Conservation (phyloP, 2,113 vertebrate genomes). For the Anhinga anhinga region DNA sequence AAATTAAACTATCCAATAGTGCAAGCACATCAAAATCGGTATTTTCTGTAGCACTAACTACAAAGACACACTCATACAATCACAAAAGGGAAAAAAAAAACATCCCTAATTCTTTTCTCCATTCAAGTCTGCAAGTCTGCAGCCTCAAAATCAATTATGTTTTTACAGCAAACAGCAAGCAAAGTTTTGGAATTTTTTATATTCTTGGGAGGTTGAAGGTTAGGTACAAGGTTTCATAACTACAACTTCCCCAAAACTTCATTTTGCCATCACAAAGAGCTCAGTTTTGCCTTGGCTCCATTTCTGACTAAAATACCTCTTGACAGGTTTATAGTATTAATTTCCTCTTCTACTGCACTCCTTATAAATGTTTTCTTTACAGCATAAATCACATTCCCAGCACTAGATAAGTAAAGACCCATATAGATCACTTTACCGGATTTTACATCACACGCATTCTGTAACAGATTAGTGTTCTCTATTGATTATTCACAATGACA, state of each 20-base stretch:
- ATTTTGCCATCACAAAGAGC: neutral
- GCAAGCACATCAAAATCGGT: neutral
- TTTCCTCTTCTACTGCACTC: constrained; percentile 61
- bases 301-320: constrained; percentile 68
- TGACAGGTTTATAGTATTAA: constrained; percentile 77
- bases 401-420: neutral
- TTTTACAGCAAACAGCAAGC: neutral
- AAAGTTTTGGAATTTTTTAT: neutral
- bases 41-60: neutral
- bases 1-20: neutral
- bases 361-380: constrained; percentile 68
- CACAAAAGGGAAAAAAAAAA: neutral
- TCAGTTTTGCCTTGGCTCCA: constrained; percentile 50
- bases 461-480: neutral
- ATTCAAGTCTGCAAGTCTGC: neutral
- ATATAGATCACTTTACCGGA: neutral
- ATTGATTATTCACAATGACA: neutral
- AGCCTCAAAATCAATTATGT: neutral
- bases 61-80: neutral
- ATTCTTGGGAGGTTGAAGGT: neutral
- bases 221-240: neutral
- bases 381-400: constrained; percentile 68
- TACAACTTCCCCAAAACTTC: constrained; percentile 10
- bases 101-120: neutral
- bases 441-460: neutral